phyloP scores from a whole-genome alignment of 2,113 vertebrate genomes.

The Oreotragus oreotragus region DNA sequence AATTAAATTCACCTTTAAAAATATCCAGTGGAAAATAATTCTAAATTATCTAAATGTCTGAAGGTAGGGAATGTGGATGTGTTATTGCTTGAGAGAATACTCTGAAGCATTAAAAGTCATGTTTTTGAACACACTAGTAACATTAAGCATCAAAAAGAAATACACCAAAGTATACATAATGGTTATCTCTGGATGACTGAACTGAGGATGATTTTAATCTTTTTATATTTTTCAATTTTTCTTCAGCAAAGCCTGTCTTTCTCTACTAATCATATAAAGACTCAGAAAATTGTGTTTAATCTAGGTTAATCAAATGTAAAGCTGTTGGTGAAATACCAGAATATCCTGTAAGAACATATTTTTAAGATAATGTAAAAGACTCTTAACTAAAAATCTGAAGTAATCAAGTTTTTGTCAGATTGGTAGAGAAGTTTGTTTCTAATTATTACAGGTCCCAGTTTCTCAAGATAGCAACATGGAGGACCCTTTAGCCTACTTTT shows the following conservation, averaged over 20 bases:
- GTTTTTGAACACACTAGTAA: neutral
- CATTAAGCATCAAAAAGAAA: conserved; percentile 10
- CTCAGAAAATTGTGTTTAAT: neutral
- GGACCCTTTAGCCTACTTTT: neutral
- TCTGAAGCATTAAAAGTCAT: neutral
- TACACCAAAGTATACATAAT: neutral
- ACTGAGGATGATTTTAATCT: neutral
- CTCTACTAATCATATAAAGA: conserved; percentile 7
- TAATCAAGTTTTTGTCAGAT: neutral
- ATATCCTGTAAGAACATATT: neutral
- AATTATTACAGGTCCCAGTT: neutral
- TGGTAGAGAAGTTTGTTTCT: neutral
- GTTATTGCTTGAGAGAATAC: neutral
- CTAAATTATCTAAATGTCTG: neutral
- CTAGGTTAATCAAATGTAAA: conserved; percentile 15
- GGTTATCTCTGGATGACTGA: neutral
- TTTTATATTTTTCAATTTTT: neutral
- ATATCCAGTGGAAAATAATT: neutral
- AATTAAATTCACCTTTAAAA: conserved; percentile 14
- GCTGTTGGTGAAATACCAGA: conserved; percentile 21
- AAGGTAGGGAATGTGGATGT: neutral
- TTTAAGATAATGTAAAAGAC: conserved; percentile 2
- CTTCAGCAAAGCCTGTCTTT: conserved; percentile 12
- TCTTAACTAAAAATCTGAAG: neutral
- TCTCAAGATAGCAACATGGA: neutral